Percentiles rank a stretch among this genome's conserved stretches.
phyloP scores from a whole-genome alignment of 2,113 vertebrate genomes.

The Colaptes auratus region DNA sequence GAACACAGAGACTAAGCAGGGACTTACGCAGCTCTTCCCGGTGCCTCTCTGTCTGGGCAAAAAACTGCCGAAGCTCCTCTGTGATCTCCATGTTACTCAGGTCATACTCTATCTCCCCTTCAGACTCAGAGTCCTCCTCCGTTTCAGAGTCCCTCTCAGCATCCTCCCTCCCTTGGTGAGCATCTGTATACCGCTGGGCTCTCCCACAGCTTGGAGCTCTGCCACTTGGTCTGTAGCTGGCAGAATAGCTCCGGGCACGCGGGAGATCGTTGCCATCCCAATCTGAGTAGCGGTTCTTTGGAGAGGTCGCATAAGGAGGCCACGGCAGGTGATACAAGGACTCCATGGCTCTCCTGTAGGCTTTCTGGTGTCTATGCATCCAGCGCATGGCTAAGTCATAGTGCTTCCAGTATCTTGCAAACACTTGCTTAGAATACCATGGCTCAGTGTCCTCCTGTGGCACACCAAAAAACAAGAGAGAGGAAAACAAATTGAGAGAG shows the following conservation, averaged over 20 bases:
- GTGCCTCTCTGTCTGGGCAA: conserved; percentile 90
- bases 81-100: conserved; percentile 96
- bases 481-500: neutral
- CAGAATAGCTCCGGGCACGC: neutral
- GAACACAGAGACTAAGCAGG: neutral
- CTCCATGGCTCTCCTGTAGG: conserved; percentile 84
- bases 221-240: neutral
- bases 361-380: conserved; percentile 83
- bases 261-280: conserved; percentile 46
- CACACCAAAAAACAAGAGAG: neutral
- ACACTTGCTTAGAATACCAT: conserved; percentile 81
- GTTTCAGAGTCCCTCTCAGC: neutral
- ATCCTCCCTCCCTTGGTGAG: neutral
- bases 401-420: conserved; percentile 90
- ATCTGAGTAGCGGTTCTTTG: conserved; percentile 51
- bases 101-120: conserved; percentile 84
- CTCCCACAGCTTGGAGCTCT: rapidly evolving
- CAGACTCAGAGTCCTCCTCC: conserved; percentile 61
- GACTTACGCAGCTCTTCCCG: conserved; percentile 89
- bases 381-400: conserved; percentile 89
- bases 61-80: conserved; percentile 92
- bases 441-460: conserved; percentile 12
- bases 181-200: neutral
- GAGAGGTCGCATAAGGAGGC: neutral
- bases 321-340: conserved; percentile 46